These are phyloP conservation scores for Acyrthosiphon pisum DNA, from an alignment of 1,140 invertebrate genomes.

Conservation along the genomic window DNA sequence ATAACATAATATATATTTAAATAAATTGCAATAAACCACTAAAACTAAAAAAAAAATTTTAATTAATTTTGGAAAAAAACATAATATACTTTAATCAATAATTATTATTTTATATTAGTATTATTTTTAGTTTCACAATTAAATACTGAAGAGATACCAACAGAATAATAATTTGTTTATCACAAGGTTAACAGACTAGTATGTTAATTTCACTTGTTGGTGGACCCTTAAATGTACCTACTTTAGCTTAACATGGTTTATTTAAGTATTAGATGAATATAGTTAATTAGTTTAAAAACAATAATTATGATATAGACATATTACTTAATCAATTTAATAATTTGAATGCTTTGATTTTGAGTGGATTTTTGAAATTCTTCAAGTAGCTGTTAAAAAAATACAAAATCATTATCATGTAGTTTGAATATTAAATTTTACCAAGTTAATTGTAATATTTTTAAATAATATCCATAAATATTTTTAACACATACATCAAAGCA, in stretches of 20 bases:
- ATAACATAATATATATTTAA: conserved; percentile 8
- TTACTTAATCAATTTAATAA: conserved; percentile 65
- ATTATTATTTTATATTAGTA: neutral
- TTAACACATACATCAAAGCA: conserved; percentile 73
- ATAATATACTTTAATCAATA: neutral
- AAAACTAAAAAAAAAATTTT: neutral
- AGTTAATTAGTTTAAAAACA: neutral
- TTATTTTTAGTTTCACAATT: neutral
- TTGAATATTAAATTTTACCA: neutral
- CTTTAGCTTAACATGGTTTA: neutral
- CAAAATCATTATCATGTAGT: conserved; percentile 32
- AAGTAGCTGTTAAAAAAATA: conserved; percentile 67
- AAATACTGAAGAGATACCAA: neutral
- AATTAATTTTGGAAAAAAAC: conserved; percentile 32
- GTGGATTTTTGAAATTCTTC: conserved; percentile 73
- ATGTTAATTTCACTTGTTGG: conserved; percentile 47
- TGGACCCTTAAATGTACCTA: conserved; percentile 23
- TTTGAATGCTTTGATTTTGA: conserved; percentile 68
- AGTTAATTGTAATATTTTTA: neutral
- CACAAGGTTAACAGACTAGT: conserved; percentile 56
- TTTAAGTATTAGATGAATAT: neutral
- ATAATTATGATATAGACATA: neutral
- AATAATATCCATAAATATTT: neutral
- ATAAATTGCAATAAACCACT: conserved; percentile 12
- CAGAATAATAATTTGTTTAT: conserved; percentile 41